These are phyloP conservation scores for Tortricodes alternella DNA, from an alignment of 2,888 invertebrate genomes.

Conservation along the genomic window DNA sequence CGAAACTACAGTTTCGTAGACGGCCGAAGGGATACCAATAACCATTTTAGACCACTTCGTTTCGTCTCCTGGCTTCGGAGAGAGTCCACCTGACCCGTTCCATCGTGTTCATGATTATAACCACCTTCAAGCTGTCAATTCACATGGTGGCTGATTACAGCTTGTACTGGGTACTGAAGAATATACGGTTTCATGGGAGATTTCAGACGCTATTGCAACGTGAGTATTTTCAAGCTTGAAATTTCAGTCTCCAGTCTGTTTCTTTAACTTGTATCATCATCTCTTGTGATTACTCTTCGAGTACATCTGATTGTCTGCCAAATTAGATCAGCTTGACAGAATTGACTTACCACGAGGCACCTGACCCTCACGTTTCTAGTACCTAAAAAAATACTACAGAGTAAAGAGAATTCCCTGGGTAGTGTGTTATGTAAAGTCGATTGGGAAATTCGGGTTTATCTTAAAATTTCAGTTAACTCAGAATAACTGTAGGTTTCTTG, in stretches of 20 bases:
- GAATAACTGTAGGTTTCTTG: no score
- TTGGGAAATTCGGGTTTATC: no score
- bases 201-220: constrained; percentile 52
- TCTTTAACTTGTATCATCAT: background rate
- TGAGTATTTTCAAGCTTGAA: constrained; percentile 41
- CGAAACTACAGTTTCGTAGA: no score
- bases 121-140: constrained; percentile 87
- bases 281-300: background rate
- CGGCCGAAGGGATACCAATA: background rate
- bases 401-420: no score
- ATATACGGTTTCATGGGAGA: constrained; percentile 61
- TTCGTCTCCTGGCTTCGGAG: constrained; percentile 83
- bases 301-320: background rate
- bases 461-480: no score
- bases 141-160: constrained; percentile 91
- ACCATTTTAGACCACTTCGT: constrained; percentile 78
- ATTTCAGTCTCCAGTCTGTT: background rate
- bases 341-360: no score
- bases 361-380: no score
- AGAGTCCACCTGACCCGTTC: constrained; percentile 77
- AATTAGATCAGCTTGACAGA: no score
- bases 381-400: no score
- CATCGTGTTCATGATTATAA: constrained; percentile 84
- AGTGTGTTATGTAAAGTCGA: no score
- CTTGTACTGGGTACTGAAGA: constrained; percentile 88